Evolutionary conservation across 1,140 invertebrate species (phyloP).

Genomic region (Eueides isabella): DNA sequence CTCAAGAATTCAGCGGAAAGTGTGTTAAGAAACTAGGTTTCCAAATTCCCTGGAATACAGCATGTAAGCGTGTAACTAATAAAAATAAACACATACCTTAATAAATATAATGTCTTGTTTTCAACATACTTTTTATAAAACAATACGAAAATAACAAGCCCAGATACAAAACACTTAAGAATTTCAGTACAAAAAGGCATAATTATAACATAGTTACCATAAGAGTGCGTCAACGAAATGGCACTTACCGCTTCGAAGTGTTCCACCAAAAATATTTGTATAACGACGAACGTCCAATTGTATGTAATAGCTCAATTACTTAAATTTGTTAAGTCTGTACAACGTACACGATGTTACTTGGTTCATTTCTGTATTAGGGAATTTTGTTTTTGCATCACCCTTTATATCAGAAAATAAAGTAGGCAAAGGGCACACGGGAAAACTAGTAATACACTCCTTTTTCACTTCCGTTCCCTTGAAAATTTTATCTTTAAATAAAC

Average conservation of each 20-base stretch:
- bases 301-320: conserved; percentile 70
- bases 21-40: no score
- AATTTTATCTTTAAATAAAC: no score
- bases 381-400: no score
- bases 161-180: background rate
- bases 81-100: background rate
- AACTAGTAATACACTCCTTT: no score
- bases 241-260: conserved; percentile 58
- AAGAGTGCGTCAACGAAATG: conserved; percentile 70
- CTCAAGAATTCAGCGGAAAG: no score
- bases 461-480: no score
- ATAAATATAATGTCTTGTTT: background rate
- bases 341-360: background rate
- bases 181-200: conserved; percentile 7
- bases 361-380: background rate
- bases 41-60: no score
- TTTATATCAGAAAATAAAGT: no score
- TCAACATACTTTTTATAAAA: background rate
- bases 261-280: conserved; percentile 53
- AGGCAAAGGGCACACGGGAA: no score
- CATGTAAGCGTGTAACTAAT: no score
- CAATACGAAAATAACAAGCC: conserved; percentile 1
- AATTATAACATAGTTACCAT: conserved; percentile 57
- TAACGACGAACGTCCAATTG: conserved; percentile 56
- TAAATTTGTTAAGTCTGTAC: background rate